A percentile compares a stretch with the other conserved stretches of the same genome.
phyloP scores from a whole-genome alignment of 1,140 invertebrate genomes.

The Drosophila ironensis region DNA sequence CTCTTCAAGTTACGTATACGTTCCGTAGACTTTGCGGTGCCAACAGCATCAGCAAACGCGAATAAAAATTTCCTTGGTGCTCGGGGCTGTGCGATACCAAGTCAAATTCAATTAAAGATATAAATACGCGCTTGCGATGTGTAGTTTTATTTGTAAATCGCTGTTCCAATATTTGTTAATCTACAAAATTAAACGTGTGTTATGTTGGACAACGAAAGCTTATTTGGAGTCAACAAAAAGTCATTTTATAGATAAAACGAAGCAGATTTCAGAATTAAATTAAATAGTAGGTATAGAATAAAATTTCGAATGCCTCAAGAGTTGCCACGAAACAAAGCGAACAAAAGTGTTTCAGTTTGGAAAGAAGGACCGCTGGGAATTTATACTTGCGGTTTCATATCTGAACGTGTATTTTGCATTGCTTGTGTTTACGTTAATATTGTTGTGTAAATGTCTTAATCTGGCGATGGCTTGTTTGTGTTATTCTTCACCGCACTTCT shows the following conservation, averaged over 20 bases:
- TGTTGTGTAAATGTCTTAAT: conserved; percentile 24
- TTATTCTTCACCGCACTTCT: neutral
- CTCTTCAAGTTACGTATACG: conserved; percentile 63
- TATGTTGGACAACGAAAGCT: no score
- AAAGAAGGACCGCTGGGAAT: conserved; percentile 8
- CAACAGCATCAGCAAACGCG: neutral
- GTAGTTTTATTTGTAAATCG: neutral
- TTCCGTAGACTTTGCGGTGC: conserved; percentile 27
- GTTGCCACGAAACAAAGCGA: no score
- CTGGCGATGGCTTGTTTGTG: conserved; percentile 14
- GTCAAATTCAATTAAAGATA: conserved; percentile 9
- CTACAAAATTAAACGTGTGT: no score
- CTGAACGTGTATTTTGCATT: neutral
- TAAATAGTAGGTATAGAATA: no score
- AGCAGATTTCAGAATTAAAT: no score
- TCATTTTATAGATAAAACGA: no score
- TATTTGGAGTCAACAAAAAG: no score
- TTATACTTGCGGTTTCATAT: neutral
- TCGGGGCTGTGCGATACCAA: neutral
- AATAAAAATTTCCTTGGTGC: conserved; percentile 6
- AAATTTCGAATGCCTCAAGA: no score
- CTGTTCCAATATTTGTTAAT: no score
- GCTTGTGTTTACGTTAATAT: conserved; percentile 30
- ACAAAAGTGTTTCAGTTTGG: no score
- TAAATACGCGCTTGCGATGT: neutral